phyloP scores from a whole-genome alignment of 2,797 vertebrate genomes.

The Neopelma chrysocephalum region DNA sequence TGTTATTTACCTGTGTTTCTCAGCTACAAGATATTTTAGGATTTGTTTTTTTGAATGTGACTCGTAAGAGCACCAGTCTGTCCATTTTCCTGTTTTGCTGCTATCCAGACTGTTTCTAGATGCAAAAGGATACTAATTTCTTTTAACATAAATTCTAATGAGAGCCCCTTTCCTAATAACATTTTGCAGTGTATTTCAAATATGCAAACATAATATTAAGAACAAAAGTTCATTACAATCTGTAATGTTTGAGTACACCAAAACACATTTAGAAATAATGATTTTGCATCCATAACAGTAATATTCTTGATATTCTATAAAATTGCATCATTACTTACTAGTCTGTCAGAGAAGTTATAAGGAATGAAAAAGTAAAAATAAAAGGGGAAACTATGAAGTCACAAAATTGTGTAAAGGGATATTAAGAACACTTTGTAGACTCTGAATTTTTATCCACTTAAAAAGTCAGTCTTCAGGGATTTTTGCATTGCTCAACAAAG shows the following conservation, averaged over 20 bases:
- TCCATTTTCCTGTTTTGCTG: neutral
- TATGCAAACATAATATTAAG: neutral
- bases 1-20: neutral
- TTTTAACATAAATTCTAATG: neutral
- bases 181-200: neutral
- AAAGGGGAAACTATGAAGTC: neutral
- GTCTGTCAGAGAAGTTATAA: neutral
- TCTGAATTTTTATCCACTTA: slow-evolving; percentile 7
- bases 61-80: neutral
- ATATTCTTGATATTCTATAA: neutral
- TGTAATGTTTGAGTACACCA: neutral
- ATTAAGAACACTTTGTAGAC: neutral
- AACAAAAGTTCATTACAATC: neutral
- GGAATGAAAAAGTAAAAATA: neutral
- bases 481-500: slow-evolving; percentile 24
- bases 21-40: neutral
- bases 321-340: neutral
- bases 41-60: neutral
- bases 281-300: neutral
- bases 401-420: neutral
- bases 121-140: neutral
- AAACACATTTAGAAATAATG: neutral
- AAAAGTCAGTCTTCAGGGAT: neutral
- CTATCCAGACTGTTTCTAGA: neutral
- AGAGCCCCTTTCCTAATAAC: neutral